A percentile compares a stretch with the other conserved stretches of the same genome.
These are phyloP conservation scores for Umimayanthus kanabou DNA, from an alignment of 92 coral and sea anemone genomes.

Conservation along the genomic window DNA sequence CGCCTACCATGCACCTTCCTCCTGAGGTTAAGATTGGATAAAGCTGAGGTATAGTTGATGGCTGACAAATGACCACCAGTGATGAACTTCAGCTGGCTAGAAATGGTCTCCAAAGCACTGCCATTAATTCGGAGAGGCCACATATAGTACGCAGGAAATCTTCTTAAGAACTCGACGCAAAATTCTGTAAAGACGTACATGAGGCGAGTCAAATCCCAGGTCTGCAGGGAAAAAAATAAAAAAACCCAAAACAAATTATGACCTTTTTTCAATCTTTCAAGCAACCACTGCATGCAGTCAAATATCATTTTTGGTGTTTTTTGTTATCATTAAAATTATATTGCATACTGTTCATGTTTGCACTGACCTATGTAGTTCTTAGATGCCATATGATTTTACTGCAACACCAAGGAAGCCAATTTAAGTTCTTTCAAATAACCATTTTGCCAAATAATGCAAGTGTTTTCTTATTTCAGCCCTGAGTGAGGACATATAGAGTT, in stretches of 20 bases:
- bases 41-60: constrained; percentile 5
- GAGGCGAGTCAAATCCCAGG: constrained; percentile 28
- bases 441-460: no score
- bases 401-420: no score
- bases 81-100: constrained; percentile 30
- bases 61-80: constrained; percentile 18
- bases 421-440: no score
- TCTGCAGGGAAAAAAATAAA: neutral
- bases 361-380: no score
- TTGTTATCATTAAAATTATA: no score
- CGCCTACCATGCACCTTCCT: constrained; percentile 19
- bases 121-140: constrained; percentile 36
- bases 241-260: neutral
- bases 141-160: constrained; percentile 12
- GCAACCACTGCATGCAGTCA: no score
- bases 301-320: no score
- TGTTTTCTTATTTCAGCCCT: no score
- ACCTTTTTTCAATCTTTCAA: no score
- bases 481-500: no score
- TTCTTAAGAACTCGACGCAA: neutral
- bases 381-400: no score
- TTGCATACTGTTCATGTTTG: no score
- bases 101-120: constrained; percentile 25
- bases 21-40: neutral
- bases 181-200: constrained; percentile 34